phyloP scores from a whole-genome alignment of 2,888 invertebrate genomes.

The Zaprionus bogoriensis region DNA sequence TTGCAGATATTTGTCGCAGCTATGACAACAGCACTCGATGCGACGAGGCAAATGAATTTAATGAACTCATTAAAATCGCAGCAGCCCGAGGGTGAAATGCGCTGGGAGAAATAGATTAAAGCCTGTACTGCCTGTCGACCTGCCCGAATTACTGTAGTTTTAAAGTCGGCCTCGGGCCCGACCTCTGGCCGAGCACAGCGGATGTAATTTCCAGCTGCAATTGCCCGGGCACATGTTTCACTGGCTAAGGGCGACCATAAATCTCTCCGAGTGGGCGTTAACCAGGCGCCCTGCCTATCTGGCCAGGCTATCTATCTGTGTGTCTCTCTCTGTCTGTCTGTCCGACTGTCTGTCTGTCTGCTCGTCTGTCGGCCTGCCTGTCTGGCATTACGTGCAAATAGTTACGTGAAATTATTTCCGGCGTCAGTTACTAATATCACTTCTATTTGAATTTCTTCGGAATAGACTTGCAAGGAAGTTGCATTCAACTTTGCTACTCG shows the following conservation, averaged over 20 bases:
- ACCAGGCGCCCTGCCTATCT: slow-evolving; percentile 19
- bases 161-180: slow-evolving; percentile 14
- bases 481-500: slow-evolving; percentile 41
- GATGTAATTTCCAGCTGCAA: slow-evolving; percentile 65
- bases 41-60: slow-evolving; percentile 39
- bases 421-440: slow-evolving; percentile 64
- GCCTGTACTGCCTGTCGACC: not conserved
- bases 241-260: slow-evolving; percentile 51
- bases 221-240: slow-evolving; percentile 56
- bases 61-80: slow-evolving; percentile 39
- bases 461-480: slow-evolving; percentile 58
- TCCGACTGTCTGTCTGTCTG: slow-evolving; percentile 6
- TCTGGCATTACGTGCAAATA: slow-evolving; percentile 66
- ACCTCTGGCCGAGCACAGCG: slow-evolving; percentile 33
- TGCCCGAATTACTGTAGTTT: not conserved
- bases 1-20: not conserved
- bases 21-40: slow-evolving; percentile 17
- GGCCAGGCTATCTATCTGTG: slow-evolving; percentile 16
- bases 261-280: slow-evolving; percentile 51
- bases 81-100: slow-evolving; percentile 2
- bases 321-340: slow-evolving; percentile 15
- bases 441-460: slow-evolving; percentile 47
- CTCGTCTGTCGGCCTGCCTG: slow-evolving; percentile 16
- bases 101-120: slow-evolving; percentile 8
- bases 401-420: slow-evolving; percentile 74